A percentile compares a stretch with the other conserved stretches of the same genome.
These are phyloP conservation scores for Rhodophaea formosa DNA, from an alignment of 2,888 invertebrate genomes.

Conservation along the genomic window DNA sequence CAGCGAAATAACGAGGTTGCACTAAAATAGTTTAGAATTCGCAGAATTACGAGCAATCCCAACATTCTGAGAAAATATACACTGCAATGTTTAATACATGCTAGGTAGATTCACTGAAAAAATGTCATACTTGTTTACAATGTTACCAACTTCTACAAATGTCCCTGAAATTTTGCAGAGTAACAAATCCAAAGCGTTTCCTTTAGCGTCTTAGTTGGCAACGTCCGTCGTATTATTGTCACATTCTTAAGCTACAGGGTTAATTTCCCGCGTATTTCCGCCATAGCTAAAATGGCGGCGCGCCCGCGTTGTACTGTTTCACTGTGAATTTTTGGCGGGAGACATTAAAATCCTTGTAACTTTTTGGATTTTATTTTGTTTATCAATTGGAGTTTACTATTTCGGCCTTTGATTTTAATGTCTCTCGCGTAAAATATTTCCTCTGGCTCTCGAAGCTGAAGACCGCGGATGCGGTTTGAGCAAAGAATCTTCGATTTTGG, in stretches of 20 bases:
- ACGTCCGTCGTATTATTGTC: conserved; percentile 71
- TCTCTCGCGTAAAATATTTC: not conserved
- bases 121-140: too few relatives aligned
- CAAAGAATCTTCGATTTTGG: conserved; percentile 55
- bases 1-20: not conserved
- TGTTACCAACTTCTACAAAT: not conserved
- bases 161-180: not conserved
- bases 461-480: conserved; percentile 41
- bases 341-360: not conserved
- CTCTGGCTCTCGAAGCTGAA: conserved; percentile 5
- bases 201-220: conserved; percentile 65
- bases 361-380: not conserved
- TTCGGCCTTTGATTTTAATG: conserved; percentile 4
- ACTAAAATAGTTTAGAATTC: too few relatives aligned
- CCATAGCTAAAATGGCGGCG: conserved; percentile 25
- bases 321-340: not conserved
- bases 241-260: conserved; percentile 67
- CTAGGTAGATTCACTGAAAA: too few relatives aligned
- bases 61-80: too few relatives aligned
- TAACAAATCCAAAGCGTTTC: conserved; percentile 15
- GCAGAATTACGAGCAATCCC: too few relatives aligned
- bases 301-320: conserved; percentile 2
- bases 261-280: conserved; percentile 26
- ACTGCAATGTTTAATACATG: too few relatives aligned
- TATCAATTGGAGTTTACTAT: conserved; percentile 1